A percentile compares a stretch with the other conserved stretches of the same genome.
Evolutionary conservation across 2,888 invertebrate species (phyloP).

Genomic region (Drosophila rubida): DNA sequence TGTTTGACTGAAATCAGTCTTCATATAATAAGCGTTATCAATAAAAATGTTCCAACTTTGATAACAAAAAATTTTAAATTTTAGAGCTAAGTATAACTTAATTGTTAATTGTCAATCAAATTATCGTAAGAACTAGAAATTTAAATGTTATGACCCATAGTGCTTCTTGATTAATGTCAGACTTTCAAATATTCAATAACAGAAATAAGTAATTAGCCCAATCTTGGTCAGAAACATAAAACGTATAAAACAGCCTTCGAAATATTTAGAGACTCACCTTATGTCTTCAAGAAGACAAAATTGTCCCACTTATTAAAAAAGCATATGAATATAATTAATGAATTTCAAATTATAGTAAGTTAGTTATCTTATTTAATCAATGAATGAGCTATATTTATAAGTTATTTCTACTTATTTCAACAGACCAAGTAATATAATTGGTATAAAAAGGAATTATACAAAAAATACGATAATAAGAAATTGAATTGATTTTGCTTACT

Average conservation of each 20-base stretch:
- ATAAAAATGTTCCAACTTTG: no score
- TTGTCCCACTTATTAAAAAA: conserved; percentile 56
- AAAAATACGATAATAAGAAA: background rate
- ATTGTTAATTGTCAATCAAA: no score
- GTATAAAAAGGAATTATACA: background rate
- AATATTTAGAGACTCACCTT: conserved; percentile 55
- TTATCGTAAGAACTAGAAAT: no score
- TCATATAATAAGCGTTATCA: no score
- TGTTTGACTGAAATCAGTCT: no score
- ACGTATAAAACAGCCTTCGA: background rate
- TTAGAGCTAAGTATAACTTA: no score
- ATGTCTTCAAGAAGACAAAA: conserved; percentile 51
- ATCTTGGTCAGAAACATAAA: background rate
- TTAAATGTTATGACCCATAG: no score
- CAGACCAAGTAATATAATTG: background rate
- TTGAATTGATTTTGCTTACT: conserved; percentile 87
- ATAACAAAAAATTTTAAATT: no score
- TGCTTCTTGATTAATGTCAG: no score
- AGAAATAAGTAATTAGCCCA: background rate
- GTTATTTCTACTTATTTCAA: background rate
- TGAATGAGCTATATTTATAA: background rate
- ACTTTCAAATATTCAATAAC: no score
- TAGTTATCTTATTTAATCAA: background rate
- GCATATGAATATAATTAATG: conserved; percentile 16
- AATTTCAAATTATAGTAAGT: conserved; percentile 20